Evolutionary conservation across 1,140 invertebrate species (phyloP).

Genomic region (Lysiphlebus fabarum): DNA sequence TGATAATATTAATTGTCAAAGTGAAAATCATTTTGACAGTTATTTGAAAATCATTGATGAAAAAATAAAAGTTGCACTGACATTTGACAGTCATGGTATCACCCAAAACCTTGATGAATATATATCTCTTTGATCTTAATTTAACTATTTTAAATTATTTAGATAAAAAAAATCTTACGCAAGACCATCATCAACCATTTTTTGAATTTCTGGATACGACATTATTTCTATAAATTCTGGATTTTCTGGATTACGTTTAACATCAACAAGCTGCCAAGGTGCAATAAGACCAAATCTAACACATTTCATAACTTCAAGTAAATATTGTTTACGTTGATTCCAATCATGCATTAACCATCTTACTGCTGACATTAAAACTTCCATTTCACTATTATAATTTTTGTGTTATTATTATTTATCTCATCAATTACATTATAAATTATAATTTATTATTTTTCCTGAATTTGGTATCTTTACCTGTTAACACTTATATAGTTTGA

Average conservation of each 20-base stretch:
- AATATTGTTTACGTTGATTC: slow-evolving; percentile 55
- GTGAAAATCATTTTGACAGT: no score
- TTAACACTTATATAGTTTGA: slow-evolving; percentile 70
- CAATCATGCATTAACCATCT: slow-evolving; percentile 71
- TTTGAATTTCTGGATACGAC: slow-evolving; percentile 63
- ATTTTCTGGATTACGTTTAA: slow-evolving; percentile 67
- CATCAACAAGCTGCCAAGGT: slow-evolving; percentile 69
- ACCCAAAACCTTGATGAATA: no score
- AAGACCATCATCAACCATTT: slow-evolving; percentile 70
- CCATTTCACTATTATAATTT: slow-evolving; percentile 65
- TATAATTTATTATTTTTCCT: slow-evolving; percentile 14
- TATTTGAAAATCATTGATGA: no score
- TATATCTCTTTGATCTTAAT: background rate
- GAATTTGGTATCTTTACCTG: slow-evolving; percentile 56
- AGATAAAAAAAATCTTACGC: slow-evolving; percentile 54
- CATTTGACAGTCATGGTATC: no score
- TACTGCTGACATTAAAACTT: slow-evolving; percentile 72
- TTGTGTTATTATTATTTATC: background rate
- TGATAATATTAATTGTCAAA: no score
- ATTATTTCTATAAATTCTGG: slow-evolving; percentile 67
- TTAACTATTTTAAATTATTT: background rate
- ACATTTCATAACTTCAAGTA: slow-evolving; percentile 62
- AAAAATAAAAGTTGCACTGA: no score
- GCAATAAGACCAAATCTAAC: slow-evolving; percentile 71
- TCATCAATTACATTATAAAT: background rate